Conservation (phyloP, 2,797 vertebrate genomes). For the Urosaurus nigricauda region DNA sequence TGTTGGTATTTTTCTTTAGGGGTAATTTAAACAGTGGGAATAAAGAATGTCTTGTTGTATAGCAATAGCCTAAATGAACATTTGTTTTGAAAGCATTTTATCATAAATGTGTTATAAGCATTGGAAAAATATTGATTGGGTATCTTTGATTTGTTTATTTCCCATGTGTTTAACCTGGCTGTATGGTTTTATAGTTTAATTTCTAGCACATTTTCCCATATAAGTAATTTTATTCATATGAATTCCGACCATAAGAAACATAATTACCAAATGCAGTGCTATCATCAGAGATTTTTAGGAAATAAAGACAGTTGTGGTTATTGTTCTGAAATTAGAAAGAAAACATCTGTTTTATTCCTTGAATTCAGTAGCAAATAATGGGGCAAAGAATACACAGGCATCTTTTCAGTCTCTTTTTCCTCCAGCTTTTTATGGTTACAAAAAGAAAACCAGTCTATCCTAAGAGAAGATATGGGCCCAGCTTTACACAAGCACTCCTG, state of each 20-base stretch:
- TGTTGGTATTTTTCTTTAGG: neutral
- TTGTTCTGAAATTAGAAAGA: neutral
- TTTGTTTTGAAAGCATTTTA: conserved; percentile 47
- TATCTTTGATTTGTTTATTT: conserved; percentile 45
- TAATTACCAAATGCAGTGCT: neutral
- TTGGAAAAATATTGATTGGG: conserved; percentile 45
- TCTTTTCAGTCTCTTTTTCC: neutral
- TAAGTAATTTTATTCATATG: conserved; percentile 37
- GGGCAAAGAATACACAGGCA: neutral
- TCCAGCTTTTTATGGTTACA: neutral
- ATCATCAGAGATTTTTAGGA: neutral
- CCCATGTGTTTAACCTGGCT: neutral
- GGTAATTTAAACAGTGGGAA: neutral
- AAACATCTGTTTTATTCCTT: neutral
- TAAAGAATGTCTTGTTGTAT: neutral
- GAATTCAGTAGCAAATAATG: neutral
- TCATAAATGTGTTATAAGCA: conserved; percentile 20
- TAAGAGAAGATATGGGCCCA: conserved; percentile 27
- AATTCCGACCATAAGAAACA: conserved; percentile 36
- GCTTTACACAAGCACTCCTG: conserved; percentile 34
- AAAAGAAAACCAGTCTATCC: conserved; percentile 10
- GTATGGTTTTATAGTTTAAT: conserved; percentile 39
- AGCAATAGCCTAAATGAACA: conserved; percentile 51
- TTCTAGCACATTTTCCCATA: neutral
- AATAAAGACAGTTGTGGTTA: neutral